Percentiles rank a stretch among this genome's conserved stretches.
phyloP scores from a whole-genome alignment of 2,888 invertebrate genomes.

The Melolontha melolontha region DNA sequence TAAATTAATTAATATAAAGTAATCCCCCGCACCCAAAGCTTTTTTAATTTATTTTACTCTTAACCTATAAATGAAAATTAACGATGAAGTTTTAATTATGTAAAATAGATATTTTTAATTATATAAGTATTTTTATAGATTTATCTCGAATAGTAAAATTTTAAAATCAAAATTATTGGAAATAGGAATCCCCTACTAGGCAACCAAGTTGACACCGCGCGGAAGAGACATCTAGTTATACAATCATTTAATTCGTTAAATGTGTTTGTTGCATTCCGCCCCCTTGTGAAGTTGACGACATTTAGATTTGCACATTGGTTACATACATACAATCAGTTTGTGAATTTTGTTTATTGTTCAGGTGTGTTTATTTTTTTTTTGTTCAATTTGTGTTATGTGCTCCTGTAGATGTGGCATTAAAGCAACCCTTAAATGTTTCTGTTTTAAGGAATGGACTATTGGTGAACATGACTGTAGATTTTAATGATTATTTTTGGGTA shows the following conservation, averaged over 20 bases:
- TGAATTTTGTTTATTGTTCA: constrained; percentile 39
- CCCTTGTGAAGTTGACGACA: constrained; percentile 44
- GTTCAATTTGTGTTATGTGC: constrained; percentile 33
- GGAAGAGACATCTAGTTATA: constrained; percentile 21
- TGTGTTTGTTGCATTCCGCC: constrained; percentile 43
- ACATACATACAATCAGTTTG: constrained; percentile 32
- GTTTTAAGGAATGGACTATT: constrained; percentile 38
- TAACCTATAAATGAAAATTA: no score
- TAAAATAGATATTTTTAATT: no score
- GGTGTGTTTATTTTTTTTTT: constrained; percentile 35
- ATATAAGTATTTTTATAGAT: no score
- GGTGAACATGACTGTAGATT: constrained; percentile 64
- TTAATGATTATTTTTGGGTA: constrained; percentile 66
- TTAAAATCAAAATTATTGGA: no score
- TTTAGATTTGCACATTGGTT: constrained; percentile 40
- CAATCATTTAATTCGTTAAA: constrained; percentile 4
- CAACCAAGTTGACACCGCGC: neutral
- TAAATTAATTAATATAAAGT: no score
- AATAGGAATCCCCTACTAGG: no score
- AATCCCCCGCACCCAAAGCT: no score
- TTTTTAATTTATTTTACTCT: no score
- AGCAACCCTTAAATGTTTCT: constrained; percentile 32
- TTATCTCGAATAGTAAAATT: no score
- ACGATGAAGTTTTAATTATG: no score
- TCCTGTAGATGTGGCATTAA: constrained; percentile 20